Base-by-base conservation (phyloP, 2,888 invertebrate species). In the Metalampra italica region DNA sequence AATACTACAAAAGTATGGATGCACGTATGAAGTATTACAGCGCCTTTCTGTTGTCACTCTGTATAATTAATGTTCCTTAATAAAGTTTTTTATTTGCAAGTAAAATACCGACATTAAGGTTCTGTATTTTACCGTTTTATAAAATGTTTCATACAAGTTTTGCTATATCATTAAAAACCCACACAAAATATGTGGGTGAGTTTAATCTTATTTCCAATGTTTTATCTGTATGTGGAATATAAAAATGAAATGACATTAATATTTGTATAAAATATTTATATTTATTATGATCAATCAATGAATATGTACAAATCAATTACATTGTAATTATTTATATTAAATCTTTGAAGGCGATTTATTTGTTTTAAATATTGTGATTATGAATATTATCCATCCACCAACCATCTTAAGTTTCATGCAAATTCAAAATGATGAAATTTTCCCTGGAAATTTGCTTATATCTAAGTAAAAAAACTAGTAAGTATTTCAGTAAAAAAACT, bases 251-350 rank as follows among this genome's bases (percentile, higher is more conserved):
- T 84, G 78, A 85, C 83, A 84, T 83, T 82, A 22, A 83, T 82
- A 85, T 85, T 83, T 87, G 81, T 86, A 85, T 82, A 81, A 83
- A 85, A 81, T 78, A 77, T 80, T 83, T 83, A 82, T 81, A 83
- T 84, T 80, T 79, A 72, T 78, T 71, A 81, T 79, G 82, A 77
- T 82, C 82, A 78, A 77, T 78, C 76, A 77, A 83, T 83, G 76
- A 77, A 77, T 84, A 82, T 86, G 86, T 87, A 87, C 85, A 86
- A 86, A 87, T 70, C 69, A 69, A 83, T 78, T 77, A 82, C 71
- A 80, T 78, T 82, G 76, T 84, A 81, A 82, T 85, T 83, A 86
- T 83, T 84, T 84, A 81, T 82, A 84, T 78, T 85, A 85, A 86
- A 85, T 82, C 74, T 83, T 78, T 83, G 82, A 85, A 84, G 73